phyloP scores from a whole-genome alignment of 2,797 vertebrate genomes.

The Enteromius unitaeniatus region DNA sequence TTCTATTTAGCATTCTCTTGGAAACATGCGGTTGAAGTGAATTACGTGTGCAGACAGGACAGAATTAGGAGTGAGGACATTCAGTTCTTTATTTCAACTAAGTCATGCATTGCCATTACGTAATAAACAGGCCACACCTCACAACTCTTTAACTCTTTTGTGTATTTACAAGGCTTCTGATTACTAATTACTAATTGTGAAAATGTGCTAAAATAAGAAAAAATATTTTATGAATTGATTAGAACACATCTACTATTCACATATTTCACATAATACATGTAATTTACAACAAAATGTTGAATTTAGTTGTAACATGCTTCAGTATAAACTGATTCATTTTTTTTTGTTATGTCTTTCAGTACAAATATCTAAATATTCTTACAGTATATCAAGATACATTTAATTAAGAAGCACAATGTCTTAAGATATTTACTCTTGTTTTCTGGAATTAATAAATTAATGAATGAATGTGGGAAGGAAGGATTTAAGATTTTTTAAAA shows the following conservation, averaged over 20 bases:
- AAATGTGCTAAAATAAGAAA: neutral
- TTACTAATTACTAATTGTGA: neutral
- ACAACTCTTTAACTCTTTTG: neutral
- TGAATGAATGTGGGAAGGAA: too few species aligned
- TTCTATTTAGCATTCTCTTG: neutral
- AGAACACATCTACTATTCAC: neutral
- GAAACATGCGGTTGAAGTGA: neutral
- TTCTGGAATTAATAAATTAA: neutral
- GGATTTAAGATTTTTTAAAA: neutral
- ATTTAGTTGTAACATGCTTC: neutral
- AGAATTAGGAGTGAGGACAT: constrained; percentile 1
- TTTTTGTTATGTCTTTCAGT: neutral
- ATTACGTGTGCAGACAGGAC: neutral
- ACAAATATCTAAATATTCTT: too few species aligned
- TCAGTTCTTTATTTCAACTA: neutral
- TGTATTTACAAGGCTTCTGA: neutral
- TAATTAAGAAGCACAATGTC: too few species aligned
- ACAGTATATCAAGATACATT: too few species aligned
- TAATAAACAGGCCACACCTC: neutral
- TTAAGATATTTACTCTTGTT: neutral
- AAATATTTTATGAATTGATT: neutral
- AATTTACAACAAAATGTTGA: neutral
- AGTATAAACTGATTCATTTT: too few species aligned
- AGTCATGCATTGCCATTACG: neutral
- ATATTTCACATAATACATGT: neutral